Evolutionary conservation across 2,888 invertebrate genomes (phyloP).

Genomic region (Lingula anatina): DNA sequence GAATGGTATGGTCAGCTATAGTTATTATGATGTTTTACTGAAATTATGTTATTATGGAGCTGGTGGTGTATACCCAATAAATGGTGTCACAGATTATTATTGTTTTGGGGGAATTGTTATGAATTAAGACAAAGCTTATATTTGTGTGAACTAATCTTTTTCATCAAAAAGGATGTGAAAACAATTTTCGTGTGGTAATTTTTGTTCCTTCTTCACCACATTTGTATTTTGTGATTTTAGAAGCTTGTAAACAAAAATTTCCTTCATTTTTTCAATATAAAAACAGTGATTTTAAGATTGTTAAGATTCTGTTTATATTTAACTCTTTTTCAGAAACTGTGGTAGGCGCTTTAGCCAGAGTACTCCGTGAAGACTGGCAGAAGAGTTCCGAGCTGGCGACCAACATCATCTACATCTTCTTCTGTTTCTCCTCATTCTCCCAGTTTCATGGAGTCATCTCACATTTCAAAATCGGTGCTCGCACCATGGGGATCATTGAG

Average conservation of each 20-base stretch:
- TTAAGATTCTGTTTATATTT: too few species aligned
- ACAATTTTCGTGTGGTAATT: too few species aligned
- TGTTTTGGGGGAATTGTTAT: too few species aligned
- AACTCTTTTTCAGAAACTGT: slow-evolving; percentile 66
- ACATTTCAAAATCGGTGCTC: slow-evolving; percentile 91
- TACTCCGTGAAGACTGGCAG: slow-evolving; percentile 95
- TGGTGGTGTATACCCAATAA: not conserved
- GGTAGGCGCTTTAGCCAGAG: slow-evolving; percentile 89
- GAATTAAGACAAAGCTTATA: too few species aligned
- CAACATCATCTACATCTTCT: slow-evolving; percentile 93
- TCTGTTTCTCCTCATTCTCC: slow-evolving; percentile 92
- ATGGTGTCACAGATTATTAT: too few species aligned
- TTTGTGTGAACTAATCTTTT: too few species aligned
- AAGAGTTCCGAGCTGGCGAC: slow-evolving; percentile 92
- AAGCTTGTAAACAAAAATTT: too few species aligned
- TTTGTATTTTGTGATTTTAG: too few species aligned
- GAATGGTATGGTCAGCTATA: slow-evolving; percentile 67
- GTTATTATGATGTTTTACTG: not conserved
- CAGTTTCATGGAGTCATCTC: slow-evolving; percentile 91
- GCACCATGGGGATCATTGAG: slow-evolving; percentile 94
- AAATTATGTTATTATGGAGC: not conserved
- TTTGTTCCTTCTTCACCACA: too few species aligned
- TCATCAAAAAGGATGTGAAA: too few species aligned
- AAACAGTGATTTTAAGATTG: too few species aligned
- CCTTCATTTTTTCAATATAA: too few species aligned